phyloP scores from a whole-genome alignment of 2,888 invertebrate species.

The Drosophila paramelanica region DNA sequence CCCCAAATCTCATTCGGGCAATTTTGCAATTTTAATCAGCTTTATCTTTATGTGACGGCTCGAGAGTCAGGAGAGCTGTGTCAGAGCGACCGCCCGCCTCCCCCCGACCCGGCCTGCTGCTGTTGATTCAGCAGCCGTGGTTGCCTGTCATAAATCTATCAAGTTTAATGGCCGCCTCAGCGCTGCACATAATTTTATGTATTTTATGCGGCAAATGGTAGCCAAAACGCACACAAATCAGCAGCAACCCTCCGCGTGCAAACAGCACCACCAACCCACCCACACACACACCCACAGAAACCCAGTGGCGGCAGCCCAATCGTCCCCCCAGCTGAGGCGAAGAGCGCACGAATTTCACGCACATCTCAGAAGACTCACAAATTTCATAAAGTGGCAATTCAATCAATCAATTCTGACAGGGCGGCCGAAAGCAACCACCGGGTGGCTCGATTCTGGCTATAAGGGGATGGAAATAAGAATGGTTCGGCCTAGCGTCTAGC shows the following conservation, averaged over 20 bases:
- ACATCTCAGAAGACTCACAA: slow-evolving; percentile 84
- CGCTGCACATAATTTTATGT: slow-evolving; percentile 84
- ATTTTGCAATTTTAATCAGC: slow-evolving; percentile 77
- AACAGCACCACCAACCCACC: slow-evolving; percentile 23
- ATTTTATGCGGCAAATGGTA: slow-evolving; percentile 81
- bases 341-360: slow-evolving; percentile 74
- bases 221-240: slow-evolving; percentile 70
- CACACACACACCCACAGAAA: slow-evolving; percentile 11
- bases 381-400: slow-evolving; percentile 85
- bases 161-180: slow-evolving; percentile 83
- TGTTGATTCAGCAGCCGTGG: slow-evolving; percentile 25
- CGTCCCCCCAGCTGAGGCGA: background rate
- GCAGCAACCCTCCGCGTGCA: slow-evolving; percentile 61
- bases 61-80: slow-evolving; percentile 26
- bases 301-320: slow-evolving; percentile 15
- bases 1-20: slow-evolving; percentile 72
- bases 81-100: background rate
- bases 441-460: slow-evolving; percentile 10
- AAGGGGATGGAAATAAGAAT: background rate
- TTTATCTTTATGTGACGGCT: slow-evolving; percentile 64
- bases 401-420: slow-evolving; percentile 84
- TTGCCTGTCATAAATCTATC: slow-evolving; percentile 83
- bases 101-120: slow-evolving; percentile 15
- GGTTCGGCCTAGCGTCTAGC: slow-evolving; percentile 25
- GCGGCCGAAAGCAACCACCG: slow-evolving; percentile 47